Conservation (phyloP, 1,140 invertebrate genomes). For the Phymastichus coffea region DNA sequence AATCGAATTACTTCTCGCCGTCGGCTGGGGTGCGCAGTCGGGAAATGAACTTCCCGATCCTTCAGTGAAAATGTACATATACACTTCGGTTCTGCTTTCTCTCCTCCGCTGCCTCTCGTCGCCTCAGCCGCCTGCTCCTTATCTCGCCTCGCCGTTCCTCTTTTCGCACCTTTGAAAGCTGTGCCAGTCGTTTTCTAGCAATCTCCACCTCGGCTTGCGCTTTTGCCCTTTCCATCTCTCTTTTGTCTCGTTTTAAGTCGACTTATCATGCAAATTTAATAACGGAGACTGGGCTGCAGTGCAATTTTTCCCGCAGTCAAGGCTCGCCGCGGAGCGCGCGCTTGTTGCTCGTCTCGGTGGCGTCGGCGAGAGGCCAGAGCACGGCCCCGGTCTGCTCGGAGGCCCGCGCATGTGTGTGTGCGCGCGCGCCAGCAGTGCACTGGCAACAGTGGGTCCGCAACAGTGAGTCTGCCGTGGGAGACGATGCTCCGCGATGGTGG, state of each 20-base stretch:
- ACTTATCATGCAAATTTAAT: conserved; percentile 25
- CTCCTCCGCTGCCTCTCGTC: too few relatives aligned
- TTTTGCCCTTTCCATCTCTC: conserved; percentile 2
- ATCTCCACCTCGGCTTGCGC: conserved; percentile 9
- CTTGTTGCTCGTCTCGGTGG: too few relatives aligned
- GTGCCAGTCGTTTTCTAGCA: not conserved
- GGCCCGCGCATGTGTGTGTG: too few relatives aligned
- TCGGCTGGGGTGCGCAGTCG: conserved; percentile 27
- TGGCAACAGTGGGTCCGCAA: too few relatives aligned
- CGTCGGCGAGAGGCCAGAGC: too few relatives aligned
- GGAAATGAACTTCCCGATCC: conserved; percentile 42
- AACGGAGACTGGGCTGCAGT: too few relatives aligned
- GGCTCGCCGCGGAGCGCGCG: too few relatives aligned
- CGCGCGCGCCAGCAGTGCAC: too few relatives aligned
- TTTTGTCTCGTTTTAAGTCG: conserved; percentile 8
- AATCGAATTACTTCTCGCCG: conserved; percentile 41
- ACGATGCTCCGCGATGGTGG: too few relatives aligned
- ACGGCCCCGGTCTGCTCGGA: too few relatives aligned
- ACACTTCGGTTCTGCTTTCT: conserved; percentile 20
- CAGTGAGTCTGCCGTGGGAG: too few relatives aligned
- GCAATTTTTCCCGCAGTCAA: too few relatives aligned
- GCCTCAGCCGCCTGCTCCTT: not conserved
- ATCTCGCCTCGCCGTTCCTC: not conserved
- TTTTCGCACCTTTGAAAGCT: not conserved
- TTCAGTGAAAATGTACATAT: conserved; percentile 27